Conservation (phyloP, 2,113 vertebrate genomes). For the Rhabdomys dilectus region DNA sequence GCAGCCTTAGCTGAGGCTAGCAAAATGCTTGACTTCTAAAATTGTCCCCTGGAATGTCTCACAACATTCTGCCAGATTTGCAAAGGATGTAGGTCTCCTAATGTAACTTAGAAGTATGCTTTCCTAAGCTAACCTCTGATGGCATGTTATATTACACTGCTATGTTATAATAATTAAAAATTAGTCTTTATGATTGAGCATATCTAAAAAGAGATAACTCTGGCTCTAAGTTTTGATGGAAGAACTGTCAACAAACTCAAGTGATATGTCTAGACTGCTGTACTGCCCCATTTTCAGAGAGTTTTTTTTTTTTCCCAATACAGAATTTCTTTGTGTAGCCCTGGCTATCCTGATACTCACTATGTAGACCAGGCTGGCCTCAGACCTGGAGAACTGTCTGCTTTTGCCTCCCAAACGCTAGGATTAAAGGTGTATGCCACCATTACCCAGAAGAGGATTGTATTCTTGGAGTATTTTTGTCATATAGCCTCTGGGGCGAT, state of each 20-base stretch:
- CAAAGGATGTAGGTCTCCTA: background rate
- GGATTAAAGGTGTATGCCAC: background rate
- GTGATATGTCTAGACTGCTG: background rate
- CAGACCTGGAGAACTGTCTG: background rate
- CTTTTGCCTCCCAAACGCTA: background rate
- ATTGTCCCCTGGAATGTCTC: background rate
- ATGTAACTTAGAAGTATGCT: background rate
- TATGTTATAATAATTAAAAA: background rate
- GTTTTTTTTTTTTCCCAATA: background rate
- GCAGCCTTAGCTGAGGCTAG: background rate
- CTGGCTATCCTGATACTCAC: background rate
- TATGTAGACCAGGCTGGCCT: background rate
- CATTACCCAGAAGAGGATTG: too few relatives aligned
- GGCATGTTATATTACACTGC: background rate
- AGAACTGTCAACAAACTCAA: background rate
- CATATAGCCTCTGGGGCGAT: rapidly evolving
- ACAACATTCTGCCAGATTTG: background rate
- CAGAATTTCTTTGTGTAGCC: background rate
- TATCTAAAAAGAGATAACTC: too few relatives aligned
- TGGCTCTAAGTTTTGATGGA: background rate
- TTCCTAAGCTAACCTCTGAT: background rate
- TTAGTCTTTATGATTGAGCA: background rate
- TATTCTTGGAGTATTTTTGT: background rate
- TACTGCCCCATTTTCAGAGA: background rate
- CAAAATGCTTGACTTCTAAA: background rate